phyloP scores from a whole-genome alignment of 2,888 invertebrate genomes.

The Cartodere bifasciata region DNA sequence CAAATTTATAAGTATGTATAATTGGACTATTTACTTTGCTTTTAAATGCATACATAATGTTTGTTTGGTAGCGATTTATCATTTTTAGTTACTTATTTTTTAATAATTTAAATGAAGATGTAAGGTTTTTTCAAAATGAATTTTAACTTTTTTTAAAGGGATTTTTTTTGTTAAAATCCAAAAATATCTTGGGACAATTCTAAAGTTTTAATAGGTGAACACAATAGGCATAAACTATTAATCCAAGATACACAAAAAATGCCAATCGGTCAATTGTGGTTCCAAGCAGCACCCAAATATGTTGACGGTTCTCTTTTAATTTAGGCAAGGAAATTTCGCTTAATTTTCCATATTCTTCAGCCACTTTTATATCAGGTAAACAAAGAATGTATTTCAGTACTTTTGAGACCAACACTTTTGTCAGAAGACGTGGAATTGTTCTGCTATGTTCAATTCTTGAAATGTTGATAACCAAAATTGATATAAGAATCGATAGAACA shows the following conservation, averaged over 20 bases:
- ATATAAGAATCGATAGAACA: constrained; percentile 20
- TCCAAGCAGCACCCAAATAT: constrained; percentile 27
- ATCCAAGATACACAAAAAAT: constrained; percentile 1
- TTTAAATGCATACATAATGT: too few species aligned
- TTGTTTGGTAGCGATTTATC: too few species aligned
- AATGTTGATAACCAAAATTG: constrained; percentile 27
- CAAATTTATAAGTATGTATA: too few species aligned
- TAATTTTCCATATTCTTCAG: constrained; percentile 25
- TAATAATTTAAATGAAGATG: too few species aligned
- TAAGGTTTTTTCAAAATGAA: too few species aligned
- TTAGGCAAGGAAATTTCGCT: constrained; percentile 15
- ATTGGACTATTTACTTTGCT: too few species aligned
- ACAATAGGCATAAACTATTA: neutral
- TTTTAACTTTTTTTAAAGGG: too few species aligned
- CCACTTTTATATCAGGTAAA: constrained; percentile 26
- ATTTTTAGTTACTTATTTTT: too few species aligned
- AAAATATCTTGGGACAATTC: too few species aligned
- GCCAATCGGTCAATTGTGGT: constrained; percentile 27
- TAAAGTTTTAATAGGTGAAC: too few species aligned
- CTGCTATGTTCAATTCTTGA: constrained; percentile 22
- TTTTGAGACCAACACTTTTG: constrained; percentile 22
- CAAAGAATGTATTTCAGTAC: constrained; percentile 22
- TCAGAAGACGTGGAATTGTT: constrained; percentile 22
- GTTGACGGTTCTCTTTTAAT: constrained; percentile 20
- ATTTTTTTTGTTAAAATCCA: too few species aligned